Evolutionary conservation across 1,140 invertebrate genomes (phyloP), one percentile per base, ranked within the genome.

Genomic region (Tetramorium simillimum): DNA sequence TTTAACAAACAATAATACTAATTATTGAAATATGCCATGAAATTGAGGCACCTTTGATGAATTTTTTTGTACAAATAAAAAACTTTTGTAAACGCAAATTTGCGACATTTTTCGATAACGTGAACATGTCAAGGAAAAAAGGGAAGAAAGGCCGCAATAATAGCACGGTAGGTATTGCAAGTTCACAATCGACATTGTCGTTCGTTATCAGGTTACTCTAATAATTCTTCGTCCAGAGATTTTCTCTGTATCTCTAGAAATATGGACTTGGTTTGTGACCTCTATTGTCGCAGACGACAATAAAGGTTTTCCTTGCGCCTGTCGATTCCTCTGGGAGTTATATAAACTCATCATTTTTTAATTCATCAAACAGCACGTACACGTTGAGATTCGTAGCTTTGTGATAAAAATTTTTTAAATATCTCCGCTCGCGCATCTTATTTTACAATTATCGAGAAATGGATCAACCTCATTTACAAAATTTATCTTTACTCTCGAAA

Each of bases 401-500:
- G 16, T 4, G 18, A 56, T 53, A 37, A 56, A 18, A 73, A 73
- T 21, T 70, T 70, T 6, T n/a, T 18, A 9, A 28, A 3, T 51
- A 73, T 69, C 28, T 7, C 10, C 24, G 21, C 63, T 63, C 6
- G n/a, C 43, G 14, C 12, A 76, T 65, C 6, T 21, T 40, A 37
- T 65, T n/a, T 37, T 12, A n/a, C 16, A 9, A 21, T 51, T 65
- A 51, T 78, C 16, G 43, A 46, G 24, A 46, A 67, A 7, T 33
- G 10, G 9, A 7, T 2, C 12, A 24, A 60, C 0, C 0, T 58
- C 6, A 12, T 96, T 77, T 97, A 65, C 7, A 65, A 46, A 46
- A 70, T 9, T 99, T 99, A 88, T 98, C 96, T 4, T 98, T 49
- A 60, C 98, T 95, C 92, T 98, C 96, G 93, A 99, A 99, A 95